Conservation (phyloP, 2,113 vertebrate genomes). For the Rallus limicola region DNA sequence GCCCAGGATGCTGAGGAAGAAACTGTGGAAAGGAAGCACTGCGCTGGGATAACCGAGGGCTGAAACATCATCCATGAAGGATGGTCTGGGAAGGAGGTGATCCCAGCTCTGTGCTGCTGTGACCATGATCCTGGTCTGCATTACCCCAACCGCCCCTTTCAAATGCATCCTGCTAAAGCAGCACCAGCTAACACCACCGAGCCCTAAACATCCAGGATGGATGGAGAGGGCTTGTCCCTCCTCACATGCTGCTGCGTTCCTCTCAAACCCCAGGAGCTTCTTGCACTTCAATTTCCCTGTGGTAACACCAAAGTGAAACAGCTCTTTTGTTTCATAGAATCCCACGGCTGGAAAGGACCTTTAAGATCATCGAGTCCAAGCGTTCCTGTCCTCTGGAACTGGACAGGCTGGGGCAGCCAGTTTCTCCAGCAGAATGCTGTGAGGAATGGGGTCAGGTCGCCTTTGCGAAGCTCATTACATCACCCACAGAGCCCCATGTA, state of each 20-base stretch:
- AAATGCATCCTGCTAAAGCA: not conserved
- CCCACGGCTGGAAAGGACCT: too few species aligned
- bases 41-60: not conserved
- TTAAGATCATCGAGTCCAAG: too few species aligned
- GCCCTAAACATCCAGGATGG: not conserved
- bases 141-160: not conserved
- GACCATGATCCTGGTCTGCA: accelerated
- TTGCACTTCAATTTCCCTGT: not conserved
- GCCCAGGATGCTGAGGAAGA: not conserved
- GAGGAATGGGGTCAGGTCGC: not conserved
- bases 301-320: not conserved
- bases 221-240: not conserved
- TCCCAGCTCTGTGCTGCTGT: accelerated
- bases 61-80: too few species aligned
- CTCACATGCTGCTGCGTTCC: not conserved
- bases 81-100: not conserved
- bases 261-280: not conserved
- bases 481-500: not conserved
- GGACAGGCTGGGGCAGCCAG: too few species aligned
- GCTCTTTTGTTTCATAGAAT: not conserved
- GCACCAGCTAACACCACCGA: not conserved
- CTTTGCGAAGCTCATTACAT: not conserved
- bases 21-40: not conserved
- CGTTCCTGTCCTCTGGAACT: too few species aligned
- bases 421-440: too few species aligned